Evolutionary conservation across 2,797 vertebrate genomes (phyloP), one percentile per base, ranked within the genome.

Genomic region (Eutrigla gurnardus): DNA sequence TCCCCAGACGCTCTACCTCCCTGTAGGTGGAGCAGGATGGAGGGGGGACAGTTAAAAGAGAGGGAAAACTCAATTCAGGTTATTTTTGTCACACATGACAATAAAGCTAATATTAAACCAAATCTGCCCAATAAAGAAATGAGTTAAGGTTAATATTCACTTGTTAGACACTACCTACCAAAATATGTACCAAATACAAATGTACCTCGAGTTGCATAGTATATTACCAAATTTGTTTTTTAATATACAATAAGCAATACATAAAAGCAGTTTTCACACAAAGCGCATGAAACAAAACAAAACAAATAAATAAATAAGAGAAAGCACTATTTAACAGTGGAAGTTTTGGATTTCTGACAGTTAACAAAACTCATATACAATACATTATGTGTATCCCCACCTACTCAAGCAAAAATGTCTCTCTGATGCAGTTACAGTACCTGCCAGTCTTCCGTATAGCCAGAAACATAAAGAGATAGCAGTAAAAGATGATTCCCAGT

Each of bases 1-100:
- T 94, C 2, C 96, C 96, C 68, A 97, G 81, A 67, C 93, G 94
- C 62, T 96, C 92, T 25, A 97, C 92, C 47, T 96, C 92, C 88
- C 96, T 97, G 62, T 10, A 36, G 45, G 43, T 37, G 58, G 10
- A 62, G 15, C 15, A 66, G 25, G 18, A 10, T 25, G 25, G 25
- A 25, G 25, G 25, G 25, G 25, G 25, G 25, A 2, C 25, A 25
- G 9, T 68, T 39, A 42, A 35, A 47, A 25, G 33, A 58, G 8
- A 68, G 15, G 15, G 3, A 7, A 47, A 52, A 69, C n/a, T 15
- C 37, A 33, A 25, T 7, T 39, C 4, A 52, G 2, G 12, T 69
- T 73, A 55, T 47, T 35, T 0, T 18, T 55, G 5, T 35, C 12
- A 37, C 7, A 25, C n/a, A 3, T 4, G 25, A 62, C 7, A 47